Evolutionary conservation across 2,888 invertebrate genomes (phyloP), one percentile per base, ranked within the genome.

Genomic region (Cosmia pyralina): DNA sequence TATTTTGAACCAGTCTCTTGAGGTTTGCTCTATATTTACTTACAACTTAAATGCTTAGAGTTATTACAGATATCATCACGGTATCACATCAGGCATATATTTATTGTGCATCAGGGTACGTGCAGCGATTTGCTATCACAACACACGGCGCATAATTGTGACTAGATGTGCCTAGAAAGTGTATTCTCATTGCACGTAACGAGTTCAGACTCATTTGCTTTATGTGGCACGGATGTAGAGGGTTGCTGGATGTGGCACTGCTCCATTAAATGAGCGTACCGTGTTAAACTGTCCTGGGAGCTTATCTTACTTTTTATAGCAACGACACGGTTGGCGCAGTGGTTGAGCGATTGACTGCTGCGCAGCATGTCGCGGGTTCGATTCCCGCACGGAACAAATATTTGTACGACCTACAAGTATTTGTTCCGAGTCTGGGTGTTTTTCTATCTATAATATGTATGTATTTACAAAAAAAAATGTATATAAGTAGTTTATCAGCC

Each of bases 121-220:
- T 73, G 79, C 64, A 75, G 69, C 58, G 5, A 83, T 80, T 57
- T 83, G 11, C 58, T 69, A 76, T 72, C 68, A 48, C 58, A 72
- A 70, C 77, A 70, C 62, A 63, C 50, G 34, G 19, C 8, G 34
- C 53, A 62, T 66, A 70, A 64, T 82, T 58, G 66, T 52, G 65
- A 34, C 70, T 79, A 66, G 77, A 80, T 81, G 73, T 69, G 83
- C n/a, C 59, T 69, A 71, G 85, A 72, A 70, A 73, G 85, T 85
- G 86, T 87, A 69, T 81, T 78, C 73, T 87, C 88, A 87, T 88
- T 87, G 89, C 83, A 82, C 78, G 76, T 85, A 88, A 89, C 87
- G 85, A 87, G 88, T 80, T 78, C 76, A 72, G 67, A 52, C 78
- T 81, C 82, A 85, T 85, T 84, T 81, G 81, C 78, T 67, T 77